Conservation (phyloP, 2,113 vertebrate genomes). For the Tretioscincus oriximinensis region DNA sequence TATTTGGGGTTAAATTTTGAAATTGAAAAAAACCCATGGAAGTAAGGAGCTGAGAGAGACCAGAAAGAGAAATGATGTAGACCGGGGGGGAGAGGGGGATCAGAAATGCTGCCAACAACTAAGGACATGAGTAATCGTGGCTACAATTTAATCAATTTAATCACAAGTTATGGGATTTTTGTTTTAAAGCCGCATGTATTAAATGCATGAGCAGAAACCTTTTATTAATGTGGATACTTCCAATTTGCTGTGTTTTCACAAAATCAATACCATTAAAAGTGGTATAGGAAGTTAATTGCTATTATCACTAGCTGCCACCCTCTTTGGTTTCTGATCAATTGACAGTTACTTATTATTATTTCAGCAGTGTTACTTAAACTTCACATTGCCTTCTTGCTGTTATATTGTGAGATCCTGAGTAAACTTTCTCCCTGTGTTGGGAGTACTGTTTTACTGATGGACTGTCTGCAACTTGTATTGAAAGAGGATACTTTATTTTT, state of each 20-base stretch:
- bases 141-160: constrained; percentile 24
- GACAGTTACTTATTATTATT: constrained; percentile 22
- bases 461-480: constrained; percentile 4
- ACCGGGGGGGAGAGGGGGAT: background rate
- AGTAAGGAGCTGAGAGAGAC: background rate
- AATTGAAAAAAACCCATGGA: background rate
- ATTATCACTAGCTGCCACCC: constrained; percentile 7
- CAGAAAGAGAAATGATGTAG: background rate
- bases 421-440: constrained; percentile 25
- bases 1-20: background rate
- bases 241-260: constrained; percentile 17
- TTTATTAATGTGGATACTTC: constrained; percentile 20
- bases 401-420: background rate
- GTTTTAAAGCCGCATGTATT: constrained; percentile 2
- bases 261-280: constrained; percentile 6
- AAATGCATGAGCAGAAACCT: background rate
- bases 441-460: constrained; percentile 10
- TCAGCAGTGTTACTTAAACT: constrained; percentile 32
- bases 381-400: constrained; percentile 12
- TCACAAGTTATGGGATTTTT: constrained; percentile 22
- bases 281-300: constrained; percentile 28
- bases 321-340: constrained; percentile 21
- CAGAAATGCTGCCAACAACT: background rate
- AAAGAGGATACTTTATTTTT: constrained; percentile 1
- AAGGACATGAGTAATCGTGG: background rate